Evolutionary conservation across 1,140 invertebrate genomes (phyloP).

Genomic region (Stegodyphus dumicola): DNA sequence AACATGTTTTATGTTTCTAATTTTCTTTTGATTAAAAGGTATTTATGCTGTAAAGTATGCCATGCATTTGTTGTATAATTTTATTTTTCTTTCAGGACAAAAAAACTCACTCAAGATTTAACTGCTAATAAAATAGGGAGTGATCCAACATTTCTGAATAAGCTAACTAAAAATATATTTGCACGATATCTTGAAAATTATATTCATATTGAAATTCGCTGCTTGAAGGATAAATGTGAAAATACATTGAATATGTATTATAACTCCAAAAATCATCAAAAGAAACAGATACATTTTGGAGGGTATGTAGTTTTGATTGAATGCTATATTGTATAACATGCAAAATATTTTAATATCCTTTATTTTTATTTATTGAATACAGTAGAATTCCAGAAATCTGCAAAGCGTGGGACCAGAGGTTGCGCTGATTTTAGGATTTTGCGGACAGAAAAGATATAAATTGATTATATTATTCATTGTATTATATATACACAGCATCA

Average conservation of each 20-base stretch:
- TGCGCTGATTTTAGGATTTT: too few relatives aligned
- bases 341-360: too few relatives aligned
- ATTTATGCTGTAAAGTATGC: neutral
- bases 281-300: conserved; percentile 82
- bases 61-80: neutral
- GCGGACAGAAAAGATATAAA: too few relatives aligned
- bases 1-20: too few relatives aligned
- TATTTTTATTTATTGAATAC: too few relatives aligned
- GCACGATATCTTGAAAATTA: conserved; percentile 82
- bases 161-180: conserved; percentile 86
- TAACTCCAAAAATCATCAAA: conserved; percentile 93
- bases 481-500: too few relatives aligned
- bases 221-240: conserved; percentile 80
- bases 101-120: conserved; percentile 80
- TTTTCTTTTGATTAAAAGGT: too few relatives aligned
- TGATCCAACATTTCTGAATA: conserved; percentile 83
- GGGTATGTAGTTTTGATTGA: conserved; percentile 69
- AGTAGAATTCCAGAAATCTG: too few relatives aligned
- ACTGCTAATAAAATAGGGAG: conserved; percentile 81
- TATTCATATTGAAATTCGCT: conserved; percentile 81
- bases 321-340: too few relatives aligned
- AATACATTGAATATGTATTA: conserved; percentile 87
- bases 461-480: too few relatives aligned
- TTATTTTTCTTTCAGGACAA: conserved; percentile 70
- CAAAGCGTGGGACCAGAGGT: too few relatives aligned